A percentile compares a stretch with the other conserved stretches of the same genome.
Evolutionary conservation across 2,888 invertebrate species (phyloP).

Genomic region (Oxystoma pomonae): DNA sequence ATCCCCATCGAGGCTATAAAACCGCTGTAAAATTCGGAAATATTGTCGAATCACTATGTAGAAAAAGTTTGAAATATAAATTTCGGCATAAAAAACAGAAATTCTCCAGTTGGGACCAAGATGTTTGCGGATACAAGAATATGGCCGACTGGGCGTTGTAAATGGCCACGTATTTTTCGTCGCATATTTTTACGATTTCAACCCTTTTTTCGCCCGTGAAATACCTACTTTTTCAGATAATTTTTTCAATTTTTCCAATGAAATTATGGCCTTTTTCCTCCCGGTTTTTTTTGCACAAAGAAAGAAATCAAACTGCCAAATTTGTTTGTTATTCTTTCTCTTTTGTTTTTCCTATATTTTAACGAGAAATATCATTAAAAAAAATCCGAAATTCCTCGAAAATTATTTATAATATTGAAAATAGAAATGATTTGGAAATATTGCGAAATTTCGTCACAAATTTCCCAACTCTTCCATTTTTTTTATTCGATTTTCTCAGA

Average conservation of each 20-base stretch:
- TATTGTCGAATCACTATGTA: constrained; percentile 31
- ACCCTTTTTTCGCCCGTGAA: background rate
- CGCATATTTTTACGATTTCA: background rate
- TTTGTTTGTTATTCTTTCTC: background rate
- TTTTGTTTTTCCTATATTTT: background rate
- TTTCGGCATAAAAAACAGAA: constrained; percentile 13
- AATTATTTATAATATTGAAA: background rate
- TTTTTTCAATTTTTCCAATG: background rate
- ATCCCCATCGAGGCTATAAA: constrained; percentile 22
- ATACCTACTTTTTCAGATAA: background rate
- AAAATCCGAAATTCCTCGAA: background rate
- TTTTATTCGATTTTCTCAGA: background rate
- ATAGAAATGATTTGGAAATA: background rate
- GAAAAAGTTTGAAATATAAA: constrained; percentile 21
- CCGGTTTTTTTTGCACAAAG: background rate
- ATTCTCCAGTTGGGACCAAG: constrained; percentile 12
- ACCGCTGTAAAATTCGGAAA: constrained; percentile 28
- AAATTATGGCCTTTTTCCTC: background rate
- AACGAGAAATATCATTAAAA: background rate
- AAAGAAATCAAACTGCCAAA: background rate
- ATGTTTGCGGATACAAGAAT: constrained; percentile 28
- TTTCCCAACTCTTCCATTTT: background rate
- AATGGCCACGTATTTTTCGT: constrained; percentile 17
- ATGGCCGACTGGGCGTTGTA: constrained; percentile 28
- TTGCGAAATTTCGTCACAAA: background rate